phyloP scores from a whole-genome alignment of 2,797 vertebrate species.

The Acridotheres tristis region DNA sequence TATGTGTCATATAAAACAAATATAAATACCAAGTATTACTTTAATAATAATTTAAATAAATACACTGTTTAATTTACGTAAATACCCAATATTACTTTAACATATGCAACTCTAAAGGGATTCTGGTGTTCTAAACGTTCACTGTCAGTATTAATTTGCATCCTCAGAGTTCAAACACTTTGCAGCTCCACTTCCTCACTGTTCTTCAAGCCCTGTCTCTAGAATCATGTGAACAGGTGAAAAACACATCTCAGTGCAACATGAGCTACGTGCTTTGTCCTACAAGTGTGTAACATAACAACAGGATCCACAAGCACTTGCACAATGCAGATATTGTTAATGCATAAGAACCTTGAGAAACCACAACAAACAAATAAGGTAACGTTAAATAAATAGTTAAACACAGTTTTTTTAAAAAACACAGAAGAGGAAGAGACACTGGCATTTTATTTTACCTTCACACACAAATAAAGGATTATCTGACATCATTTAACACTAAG shows the following conservation, averaged over 20 bases:
- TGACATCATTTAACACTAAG: neutral
- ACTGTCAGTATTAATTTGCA: neutral
- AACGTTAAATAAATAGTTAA: constrained; percentile 5
- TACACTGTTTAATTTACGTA: neutral
- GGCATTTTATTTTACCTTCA: neutral
- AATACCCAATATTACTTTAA: neutral
- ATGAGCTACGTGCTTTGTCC: neutral
- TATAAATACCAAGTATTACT: neutral
- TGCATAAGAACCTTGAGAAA: neutral
- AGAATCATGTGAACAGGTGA: neutral
- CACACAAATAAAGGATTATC: neutral
- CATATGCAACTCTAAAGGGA: neutral
- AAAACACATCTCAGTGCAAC: neutral
- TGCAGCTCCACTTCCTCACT: neutral
- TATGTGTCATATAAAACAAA: neutral
- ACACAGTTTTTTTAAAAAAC: neutral
- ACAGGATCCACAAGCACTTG: neutral
- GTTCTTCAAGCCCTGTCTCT: neutral
- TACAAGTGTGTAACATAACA: neutral
- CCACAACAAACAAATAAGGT: neutral
- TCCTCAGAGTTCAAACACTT: neutral
- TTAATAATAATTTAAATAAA: neutral
- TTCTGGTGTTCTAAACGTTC: neutral
- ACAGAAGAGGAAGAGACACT: neutral
- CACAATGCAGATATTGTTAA: constrained; percentile 1